These are phyloP conservation scores for Sebastes baramenuke DNA, from an alignment of 2,797 vertebrate genomes.

Conservation along the genomic window DNA sequence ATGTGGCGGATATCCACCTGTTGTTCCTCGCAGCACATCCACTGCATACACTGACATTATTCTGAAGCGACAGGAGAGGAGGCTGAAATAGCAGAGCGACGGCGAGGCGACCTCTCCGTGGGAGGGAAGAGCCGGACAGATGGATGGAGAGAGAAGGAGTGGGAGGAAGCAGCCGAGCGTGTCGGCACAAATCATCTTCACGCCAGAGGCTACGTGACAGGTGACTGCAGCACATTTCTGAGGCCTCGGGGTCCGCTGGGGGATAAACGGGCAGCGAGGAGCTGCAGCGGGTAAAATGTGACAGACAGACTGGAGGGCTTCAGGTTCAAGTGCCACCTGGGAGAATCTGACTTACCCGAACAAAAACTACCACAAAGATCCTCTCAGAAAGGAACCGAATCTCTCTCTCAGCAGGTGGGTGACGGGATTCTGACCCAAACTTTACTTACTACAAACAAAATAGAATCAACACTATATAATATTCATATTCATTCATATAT, in stretches of 20 bases:
- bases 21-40: background rate
- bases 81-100: background rate
- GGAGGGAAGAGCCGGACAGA: background rate
- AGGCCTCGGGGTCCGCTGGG: background rate
- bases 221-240: slow-evolving; percentile 22
- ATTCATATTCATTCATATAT: too few relatives aligned
- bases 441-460: background rate
- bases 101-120: slow-evolving; percentile 22
- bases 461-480: background rate
- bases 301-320: background rate
- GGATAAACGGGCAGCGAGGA: background rate
- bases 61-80: background rate
- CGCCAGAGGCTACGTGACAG: slow-evolving; percentile 24
- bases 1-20: slow-evolving; percentile 13
- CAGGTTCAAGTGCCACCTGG: background rate
- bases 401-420: background rate
- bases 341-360: background rate
- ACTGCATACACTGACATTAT: background rate
- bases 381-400: background rate
- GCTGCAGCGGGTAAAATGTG: background rate
- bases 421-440: background rate
- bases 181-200: slow-evolving; percentile 44
- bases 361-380: background rate
- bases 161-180: slow-evolving; percentile 6
- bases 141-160: background rate